Evolutionary conservation across 2,113 vertebrate species (phyloP).

Genomic region (Petaurus breviceps): DNA sequence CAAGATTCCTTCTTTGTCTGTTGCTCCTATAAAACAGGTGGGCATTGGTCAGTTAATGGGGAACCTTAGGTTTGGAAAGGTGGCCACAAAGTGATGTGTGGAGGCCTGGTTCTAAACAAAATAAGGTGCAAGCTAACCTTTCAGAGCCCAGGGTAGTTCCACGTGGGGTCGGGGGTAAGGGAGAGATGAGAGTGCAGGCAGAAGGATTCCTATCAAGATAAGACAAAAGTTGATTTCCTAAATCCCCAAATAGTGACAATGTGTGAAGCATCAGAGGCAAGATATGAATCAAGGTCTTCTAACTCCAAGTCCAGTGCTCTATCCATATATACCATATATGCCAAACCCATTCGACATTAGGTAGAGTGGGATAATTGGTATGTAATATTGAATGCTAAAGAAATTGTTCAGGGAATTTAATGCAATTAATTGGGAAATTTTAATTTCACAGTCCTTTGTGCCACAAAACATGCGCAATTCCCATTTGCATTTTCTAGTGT

Average conservation of each 20-base stretch:
- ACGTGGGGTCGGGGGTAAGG: no score
- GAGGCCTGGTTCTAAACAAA: background rate
- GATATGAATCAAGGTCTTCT: background rate
- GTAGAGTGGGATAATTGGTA: background rate
- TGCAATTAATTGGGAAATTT: background rate
- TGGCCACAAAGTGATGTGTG: background rate
- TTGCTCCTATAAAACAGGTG: no score
- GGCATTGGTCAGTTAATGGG: no score
- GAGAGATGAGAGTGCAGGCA: background rate
- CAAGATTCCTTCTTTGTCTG: no score
- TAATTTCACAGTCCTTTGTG: background rate
- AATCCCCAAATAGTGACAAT: background rate
- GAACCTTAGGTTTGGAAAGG: background rate
- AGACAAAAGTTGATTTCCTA: background rate
- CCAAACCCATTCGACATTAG: background rate
- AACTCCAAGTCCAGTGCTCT: background rate
- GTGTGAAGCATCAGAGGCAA: background rate
- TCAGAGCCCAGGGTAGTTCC: background rate
- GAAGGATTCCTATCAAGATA: background rate
- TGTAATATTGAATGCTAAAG: background rate
- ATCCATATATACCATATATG: background rate
- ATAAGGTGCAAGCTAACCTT: background rate
- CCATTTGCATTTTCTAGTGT: background rate
- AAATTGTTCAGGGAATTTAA: conserved; percentile 4
- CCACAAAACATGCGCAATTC: background rate